phyloP scores from a whole-genome alignment of 2,113 vertebrate genomes.

The Chaetorhynchus papuensis region DNA sequence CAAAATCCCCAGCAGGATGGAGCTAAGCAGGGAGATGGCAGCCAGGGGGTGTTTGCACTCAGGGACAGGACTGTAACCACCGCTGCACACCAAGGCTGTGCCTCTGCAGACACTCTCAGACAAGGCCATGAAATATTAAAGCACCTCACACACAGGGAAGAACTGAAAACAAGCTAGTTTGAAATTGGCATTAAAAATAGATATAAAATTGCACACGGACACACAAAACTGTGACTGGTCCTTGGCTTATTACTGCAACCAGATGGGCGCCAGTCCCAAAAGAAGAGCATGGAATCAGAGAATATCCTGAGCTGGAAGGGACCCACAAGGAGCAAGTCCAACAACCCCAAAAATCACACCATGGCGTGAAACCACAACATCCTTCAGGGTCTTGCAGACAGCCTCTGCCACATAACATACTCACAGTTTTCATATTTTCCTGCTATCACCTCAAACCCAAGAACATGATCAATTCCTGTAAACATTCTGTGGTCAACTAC shows the following conservation, averaged over 20 bases:
- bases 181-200: background rate
- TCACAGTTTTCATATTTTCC: background rate
- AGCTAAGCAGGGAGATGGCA: background rate
- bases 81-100: rapidly evolving
- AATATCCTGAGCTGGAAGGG: background rate
- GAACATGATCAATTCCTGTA: background rate
- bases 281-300: background rate
- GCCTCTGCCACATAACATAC: background rate
- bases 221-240: background rate
- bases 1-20: background rate
- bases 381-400: background rate
- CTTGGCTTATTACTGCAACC: background rate
- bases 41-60: background rate
- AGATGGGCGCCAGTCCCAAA: background rate
- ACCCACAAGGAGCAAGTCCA: background rate
- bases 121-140: background rate
- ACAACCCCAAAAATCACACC: background rate
- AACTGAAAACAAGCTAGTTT: background rate
- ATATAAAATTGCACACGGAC: rapidly evolving
- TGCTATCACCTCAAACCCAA: background rate
- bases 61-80: background rate
- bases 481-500: background rate
- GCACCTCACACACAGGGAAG: background rate
- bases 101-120: background rate
- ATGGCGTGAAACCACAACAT: background rate